Base-by-base conservation (phyloP, 2,888 invertebrate genomes). In the Xylocampa areola region DNA sequence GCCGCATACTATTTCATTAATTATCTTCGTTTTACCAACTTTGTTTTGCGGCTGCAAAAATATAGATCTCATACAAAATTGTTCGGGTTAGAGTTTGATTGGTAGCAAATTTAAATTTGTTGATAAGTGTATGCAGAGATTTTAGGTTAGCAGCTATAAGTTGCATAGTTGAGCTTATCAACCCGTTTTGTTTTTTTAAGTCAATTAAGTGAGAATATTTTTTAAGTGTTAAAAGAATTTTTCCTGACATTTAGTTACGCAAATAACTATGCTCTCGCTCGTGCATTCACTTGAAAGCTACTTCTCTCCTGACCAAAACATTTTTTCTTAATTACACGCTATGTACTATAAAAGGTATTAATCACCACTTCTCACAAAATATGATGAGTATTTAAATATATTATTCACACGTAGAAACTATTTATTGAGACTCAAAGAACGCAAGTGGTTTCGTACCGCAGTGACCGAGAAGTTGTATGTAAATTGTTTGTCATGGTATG, bases 1-100 rank as follows among this genome's bases (percentile, higher is more conserved):
- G n/a, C 49, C 11, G 27, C 69, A 62, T 47, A 43, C 49, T 68
- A 54, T 54, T 62, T 29, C 45, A 50, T 50, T 62, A 66, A 66
- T 68, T 65, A 54, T 50, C 33, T 50, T 29, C 16, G 21, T 8
- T 52, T 68, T 43, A 62, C 49, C 36, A 66, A 50, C 21, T 39
- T 49, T 14, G 5, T 1, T n/a, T 39, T 47, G 40, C 33, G 1
- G 7, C 14, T 41, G 17, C 10, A 0, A 0, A 7, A 65, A 65
- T 62, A n/a, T 54, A 45, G 44, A 48, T 11, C 43, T 68, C 19
- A 16, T 30, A 32, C 23, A 13, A 52, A 32, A 39, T 39, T 14
- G 7, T 19, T 0, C 1, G 25, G 2, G 7, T 32, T 23, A 8
- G 6, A 16, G 1, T n/a, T 32, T 11, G 6, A 19, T 27, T 35